A percentile compares a stretch with the other conserved stretches of the same genome.
These are phyloP conservation scores for Pyrrhosoma nymphula DNA, from an alignment of 2,888 invertebrate species.

Conservation along the genomic window DNA sequence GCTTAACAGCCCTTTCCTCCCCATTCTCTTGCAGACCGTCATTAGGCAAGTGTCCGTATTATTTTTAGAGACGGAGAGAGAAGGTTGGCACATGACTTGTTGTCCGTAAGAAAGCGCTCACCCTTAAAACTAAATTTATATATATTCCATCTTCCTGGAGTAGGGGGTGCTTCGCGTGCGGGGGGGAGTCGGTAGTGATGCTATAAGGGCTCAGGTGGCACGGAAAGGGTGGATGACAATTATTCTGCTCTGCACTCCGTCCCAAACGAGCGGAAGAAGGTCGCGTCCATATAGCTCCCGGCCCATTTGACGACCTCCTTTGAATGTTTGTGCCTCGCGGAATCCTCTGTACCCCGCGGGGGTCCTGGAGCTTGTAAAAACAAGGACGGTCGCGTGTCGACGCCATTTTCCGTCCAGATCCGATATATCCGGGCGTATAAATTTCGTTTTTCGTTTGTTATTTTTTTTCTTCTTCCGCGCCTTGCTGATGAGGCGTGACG, in stretches of 20 bases:
- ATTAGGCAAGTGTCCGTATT: conserved; percentile 19
- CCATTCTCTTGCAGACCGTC: background rate
- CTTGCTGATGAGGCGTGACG: background rate
- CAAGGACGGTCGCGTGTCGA: background rate
- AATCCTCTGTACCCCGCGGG: background rate
- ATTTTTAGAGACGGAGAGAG: background rate
- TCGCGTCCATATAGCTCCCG: background rate
- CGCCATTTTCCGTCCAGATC: background rate
- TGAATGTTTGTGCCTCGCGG: background rate
- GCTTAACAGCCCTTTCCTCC: background rate
- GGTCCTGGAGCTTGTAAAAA: background rate
- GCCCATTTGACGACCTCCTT: background rate
- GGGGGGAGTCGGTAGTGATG: background rate
- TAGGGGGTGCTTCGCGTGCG: background rate
- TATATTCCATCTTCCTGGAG: conserved; percentile 30
- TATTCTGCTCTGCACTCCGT: background rate
- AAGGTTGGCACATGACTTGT: conserved; percentile 22
- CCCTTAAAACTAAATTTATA: conserved; percentile 33
- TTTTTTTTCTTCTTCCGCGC: background rate
- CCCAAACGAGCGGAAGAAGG: background rate
- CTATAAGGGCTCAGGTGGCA: background rate
- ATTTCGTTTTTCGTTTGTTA: background rate
- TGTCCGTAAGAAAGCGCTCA: conserved; percentile 36
- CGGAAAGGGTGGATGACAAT: background rate
- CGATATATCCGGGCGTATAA: background rate